Evolutionary conservation across 2,113 vertebrate genomes (phyloP), one percentile per base, ranked within the genome.

Genomic region (Buteo buteo): DNA sequence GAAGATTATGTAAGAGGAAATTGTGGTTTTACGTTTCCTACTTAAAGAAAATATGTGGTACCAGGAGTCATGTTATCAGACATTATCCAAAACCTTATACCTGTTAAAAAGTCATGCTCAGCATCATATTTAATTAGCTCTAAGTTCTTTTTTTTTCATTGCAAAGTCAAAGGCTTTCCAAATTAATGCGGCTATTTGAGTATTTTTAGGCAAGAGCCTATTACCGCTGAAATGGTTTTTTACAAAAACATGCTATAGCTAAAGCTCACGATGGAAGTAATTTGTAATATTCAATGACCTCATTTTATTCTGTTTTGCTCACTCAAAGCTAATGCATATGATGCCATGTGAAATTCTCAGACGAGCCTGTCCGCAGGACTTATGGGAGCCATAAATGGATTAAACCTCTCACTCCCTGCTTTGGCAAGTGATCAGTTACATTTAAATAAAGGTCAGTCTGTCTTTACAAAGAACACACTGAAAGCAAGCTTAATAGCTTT

Each of bases 381-480:
- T 96, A 91, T 52, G 80, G 76, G 88, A 94, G 84, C 87, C 93
- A 90, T 91, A 54, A 96, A 97, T 79, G 82, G 94, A 98, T 97
- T 97, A 95, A 97, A 95, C 91, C 72, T 95, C 91, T 97, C 94
- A 89, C 93, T 97, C 94, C 65, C 82, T 81, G 95, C 88, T 95
- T 93, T 97, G 95, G 96, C 97, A 97, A 96, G 85, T 88, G 90
- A 96, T 96, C 81, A 78, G 86, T 97, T 98, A 94, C 88, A 90
- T 98, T 97, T 95, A 96, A 96, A 94, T 92, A 98, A 98, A 98
- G 97, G 96, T 98, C 96, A 90, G 52, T 73, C 95, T 74, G 92
- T 95, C 93, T 96, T 98, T 97, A 96, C 91, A 93, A 94, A 97
- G 91, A 97, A 91, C 96, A 97, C 69, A 90, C 81, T 96, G 91